These are phyloP conservation scores for Porites rus DNA, from an alignment of 92 coral and sea anemone species.

Conservation along the genomic window DNA sequence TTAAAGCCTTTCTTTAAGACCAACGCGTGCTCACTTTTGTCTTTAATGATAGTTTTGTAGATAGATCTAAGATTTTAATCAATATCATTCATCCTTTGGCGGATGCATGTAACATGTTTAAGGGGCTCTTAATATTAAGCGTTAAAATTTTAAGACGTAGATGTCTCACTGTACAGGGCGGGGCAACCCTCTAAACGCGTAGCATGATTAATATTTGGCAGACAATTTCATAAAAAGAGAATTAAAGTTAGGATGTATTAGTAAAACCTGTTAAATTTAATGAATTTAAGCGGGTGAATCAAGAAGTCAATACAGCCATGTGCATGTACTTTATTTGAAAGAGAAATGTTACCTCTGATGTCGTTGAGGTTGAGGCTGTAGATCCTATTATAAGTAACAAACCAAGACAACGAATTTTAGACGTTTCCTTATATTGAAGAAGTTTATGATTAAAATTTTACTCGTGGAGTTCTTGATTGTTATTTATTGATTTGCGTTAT, in stretches of 20 bases:
- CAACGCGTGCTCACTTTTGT: background rate
- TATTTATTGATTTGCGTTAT: background rate
- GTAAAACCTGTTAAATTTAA: background rate
- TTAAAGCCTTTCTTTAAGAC: background rate
- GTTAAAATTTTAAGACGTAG: background rate
- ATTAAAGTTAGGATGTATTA: background rate
- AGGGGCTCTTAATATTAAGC: background rate
- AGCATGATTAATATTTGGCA: background rate
- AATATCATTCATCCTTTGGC: background rate
- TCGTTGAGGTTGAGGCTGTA: background rate
- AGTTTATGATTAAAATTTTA: background rate
- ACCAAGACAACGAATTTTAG: background rate
- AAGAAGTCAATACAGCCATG: background rate
- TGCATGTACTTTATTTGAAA: background rate
- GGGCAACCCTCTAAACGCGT: background rate
- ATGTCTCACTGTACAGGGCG: background rate
- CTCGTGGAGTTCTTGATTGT: background rate
- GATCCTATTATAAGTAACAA: background rate
- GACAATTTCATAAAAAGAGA: background rate
- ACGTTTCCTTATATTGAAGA: background rate
- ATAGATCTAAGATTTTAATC: background rate
- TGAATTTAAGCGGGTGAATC: background rate
- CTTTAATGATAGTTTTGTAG: background rate
- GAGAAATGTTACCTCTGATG: conserved; percentile 1
- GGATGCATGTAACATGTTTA: background rate